phyloP scores from a whole-genome alignment of 2,797 vertebrate genomes.

The Premnoplex brunnescens region DNA sequence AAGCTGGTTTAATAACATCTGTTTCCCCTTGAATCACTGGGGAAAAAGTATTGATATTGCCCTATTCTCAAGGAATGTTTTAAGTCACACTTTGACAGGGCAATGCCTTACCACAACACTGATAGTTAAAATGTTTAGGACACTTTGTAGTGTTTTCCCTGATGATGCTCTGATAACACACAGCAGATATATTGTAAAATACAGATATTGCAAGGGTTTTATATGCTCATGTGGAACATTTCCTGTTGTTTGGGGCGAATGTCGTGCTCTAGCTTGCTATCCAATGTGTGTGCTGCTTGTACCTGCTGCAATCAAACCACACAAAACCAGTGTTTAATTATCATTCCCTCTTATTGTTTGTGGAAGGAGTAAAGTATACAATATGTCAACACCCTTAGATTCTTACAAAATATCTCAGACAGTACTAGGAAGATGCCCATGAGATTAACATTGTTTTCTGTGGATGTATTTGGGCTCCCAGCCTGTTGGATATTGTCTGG shows the following conservation, averaged over 20 bases:
- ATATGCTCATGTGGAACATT: neutral
- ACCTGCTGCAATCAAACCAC: neutral
- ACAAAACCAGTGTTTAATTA: neutral
- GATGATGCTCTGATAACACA: neutral
- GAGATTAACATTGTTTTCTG: neutral
- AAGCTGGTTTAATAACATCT: constrained; percentile 60
- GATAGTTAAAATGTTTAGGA: constrained; percentile 19
- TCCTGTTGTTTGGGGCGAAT: neutral
- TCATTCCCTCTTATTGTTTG: neutral
- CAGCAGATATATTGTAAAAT: neutral
- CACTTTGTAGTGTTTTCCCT: neutral
- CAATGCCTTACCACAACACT: neutral
- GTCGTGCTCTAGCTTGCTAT: neutral
- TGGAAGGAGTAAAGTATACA: neutral
- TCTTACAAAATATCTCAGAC: neutral
- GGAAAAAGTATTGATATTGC: constrained; percentile 38
- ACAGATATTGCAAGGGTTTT: neutral
- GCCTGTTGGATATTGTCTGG: neutral
- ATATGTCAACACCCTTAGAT: neutral
- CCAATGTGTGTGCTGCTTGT: neutral
- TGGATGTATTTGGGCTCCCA: neutral
- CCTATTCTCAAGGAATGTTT: constrained; percentile 26
- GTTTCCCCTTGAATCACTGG: constrained; percentile 20
- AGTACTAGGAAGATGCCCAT: neutral
- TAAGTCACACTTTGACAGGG: constrained; percentile 41